phyloP scores from a whole-genome alignment of 1,140 invertebrate genomes.

The Aphidius ervi region DNA sequence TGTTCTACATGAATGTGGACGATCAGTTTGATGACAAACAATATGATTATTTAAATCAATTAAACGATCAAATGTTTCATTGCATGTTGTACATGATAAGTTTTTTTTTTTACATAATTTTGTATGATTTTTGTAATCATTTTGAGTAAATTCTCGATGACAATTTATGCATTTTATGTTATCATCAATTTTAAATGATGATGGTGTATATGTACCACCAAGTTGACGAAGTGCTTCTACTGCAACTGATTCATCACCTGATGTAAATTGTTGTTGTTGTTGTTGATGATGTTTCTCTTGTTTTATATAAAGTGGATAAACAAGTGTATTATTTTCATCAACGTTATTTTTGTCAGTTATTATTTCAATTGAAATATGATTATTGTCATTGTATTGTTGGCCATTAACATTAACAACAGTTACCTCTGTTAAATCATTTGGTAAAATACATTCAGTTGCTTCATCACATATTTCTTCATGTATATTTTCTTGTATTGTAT shows the following conservation, averaged over 20 bases:
- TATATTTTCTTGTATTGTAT: slow-evolving; percentile 36
- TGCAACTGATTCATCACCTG: slow-evolving; percentile 51
- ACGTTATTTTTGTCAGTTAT: slow-evolving; percentile 33
- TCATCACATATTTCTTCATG: slow-evolving; percentile 45
- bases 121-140: slow-evolving; percentile 35
- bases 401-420: slow-evolving; percentile 25
- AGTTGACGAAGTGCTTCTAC: slow-evolving; percentile 52
- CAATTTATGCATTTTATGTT: slow-evolving; percentile 41
- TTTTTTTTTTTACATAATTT: slow-evolving; percentile 30
- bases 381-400: slow-evolving; percentile 25
- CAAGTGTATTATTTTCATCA: slow-evolving; percentile 31
- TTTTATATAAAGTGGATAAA: slow-evolving; percentile 44
- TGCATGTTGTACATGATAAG: slow-evolving; percentile 41
- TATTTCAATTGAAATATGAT: slow-evolving; percentile 32
- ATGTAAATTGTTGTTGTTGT: slow-evolving; percentile 32
- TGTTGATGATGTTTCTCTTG: slow-evolving; percentile 30
- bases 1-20: slow-evolving; percentile 45
- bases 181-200: slow-evolving; percentile 25
- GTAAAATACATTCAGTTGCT: slow-evolving; percentile 35
- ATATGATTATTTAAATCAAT: slow-evolving; percentile 48
- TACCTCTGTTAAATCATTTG: slow-evolving; percentile 31
- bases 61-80: slow-evolving; percentile 45
- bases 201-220: slow-evolving; percentile 49
- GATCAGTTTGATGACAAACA: slow-evolving; percentile 48
- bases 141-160: slow-evolving; percentile 23